Evolutionary conservation across 2,888 invertebrate genomes (phyloP).

Genomic region (Callosobruchus maculatus): DNA sequence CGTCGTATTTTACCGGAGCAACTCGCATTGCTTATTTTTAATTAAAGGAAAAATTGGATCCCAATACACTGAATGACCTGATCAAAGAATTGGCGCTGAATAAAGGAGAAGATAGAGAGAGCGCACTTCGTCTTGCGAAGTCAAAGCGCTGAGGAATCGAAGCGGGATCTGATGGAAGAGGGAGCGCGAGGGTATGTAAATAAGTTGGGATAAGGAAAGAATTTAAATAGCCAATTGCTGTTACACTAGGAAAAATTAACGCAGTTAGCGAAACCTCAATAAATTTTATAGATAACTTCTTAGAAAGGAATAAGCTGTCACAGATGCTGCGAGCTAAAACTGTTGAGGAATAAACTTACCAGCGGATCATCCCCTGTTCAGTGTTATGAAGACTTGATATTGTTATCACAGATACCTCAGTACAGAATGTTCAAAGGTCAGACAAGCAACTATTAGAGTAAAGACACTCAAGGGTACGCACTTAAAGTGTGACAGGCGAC

Average conservation of each 20-base stretch:
- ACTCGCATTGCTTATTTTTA: conserved; percentile 9
- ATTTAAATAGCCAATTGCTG: conserved; percentile 45
- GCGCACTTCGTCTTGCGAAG: neutral
- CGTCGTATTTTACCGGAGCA: neutral
- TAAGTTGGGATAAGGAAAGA: conserved; percentile 45
- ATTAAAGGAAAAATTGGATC: conserved; percentile 13
- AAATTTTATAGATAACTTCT: too few relatives aligned
- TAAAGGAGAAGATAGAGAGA: conserved; percentile 12
- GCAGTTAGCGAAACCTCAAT: too few relatives aligned
- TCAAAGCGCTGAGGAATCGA: conserved; percentile 1
- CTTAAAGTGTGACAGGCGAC: too few relatives aligned
- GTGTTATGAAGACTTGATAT: too few relatives aligned
- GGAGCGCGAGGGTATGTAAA: conserved; percentile 33
- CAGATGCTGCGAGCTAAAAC: too few relatives aligned
- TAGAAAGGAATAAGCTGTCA: too few relatives aligned
- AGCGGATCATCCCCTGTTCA: too few relatives aligned
- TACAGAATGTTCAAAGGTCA: too few relatives aligned
- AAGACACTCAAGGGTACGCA: too few relatives aligned
- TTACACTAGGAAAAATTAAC: conserved; percentile 30
- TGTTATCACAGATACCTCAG: too few relatives aligned
- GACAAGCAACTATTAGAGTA: too few relatives aligned
- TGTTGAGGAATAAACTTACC: too few relatives aligned
- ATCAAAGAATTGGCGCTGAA: conserved; percentile 16
- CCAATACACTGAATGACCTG: conserved; percentile 8
- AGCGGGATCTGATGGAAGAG: neutral